phyloP scores from a whole-genome alignment of 2,888 invertebrate species.

The Phaedon cochleariae region DNA sequence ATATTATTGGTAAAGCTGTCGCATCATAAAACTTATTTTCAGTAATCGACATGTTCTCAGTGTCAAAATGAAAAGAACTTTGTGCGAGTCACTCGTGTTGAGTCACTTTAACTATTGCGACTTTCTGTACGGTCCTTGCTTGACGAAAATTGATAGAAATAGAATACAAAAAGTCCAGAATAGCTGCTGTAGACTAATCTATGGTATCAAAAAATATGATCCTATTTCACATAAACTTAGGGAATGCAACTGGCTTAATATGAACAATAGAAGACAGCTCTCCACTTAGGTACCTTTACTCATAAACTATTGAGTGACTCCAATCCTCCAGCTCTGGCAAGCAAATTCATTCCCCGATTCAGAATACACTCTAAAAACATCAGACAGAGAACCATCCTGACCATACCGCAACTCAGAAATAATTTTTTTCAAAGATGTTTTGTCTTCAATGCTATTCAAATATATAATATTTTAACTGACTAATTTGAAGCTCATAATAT shows the following conservation, averaged over 20 bases:
- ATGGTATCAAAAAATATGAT: neutral
- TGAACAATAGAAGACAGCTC: neutral
- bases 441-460: neutral
- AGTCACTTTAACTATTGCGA: no score
- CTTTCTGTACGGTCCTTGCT: no score
- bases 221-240: neutral
- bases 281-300: neutral
- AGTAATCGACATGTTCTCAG: no score
- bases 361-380: neutral
- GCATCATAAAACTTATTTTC: no score
- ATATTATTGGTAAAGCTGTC: no score
- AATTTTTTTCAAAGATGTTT: neutral
- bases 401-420: neutral
- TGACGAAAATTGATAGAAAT: neutral
- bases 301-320: no score
- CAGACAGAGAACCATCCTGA: neutral
- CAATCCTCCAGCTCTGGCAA: no score
- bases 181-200: conserved; percentile 1
- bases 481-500: neutral
- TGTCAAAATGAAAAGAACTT: no score
- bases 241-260: neutral
- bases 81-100: no score
- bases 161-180: neutral
- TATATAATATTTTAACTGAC: neutral
- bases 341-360: neutral